Evolutionary conservation across 2,113 vertebrate genomes (phyloP).

Genomic region (Thomomys bottae): DNA sequence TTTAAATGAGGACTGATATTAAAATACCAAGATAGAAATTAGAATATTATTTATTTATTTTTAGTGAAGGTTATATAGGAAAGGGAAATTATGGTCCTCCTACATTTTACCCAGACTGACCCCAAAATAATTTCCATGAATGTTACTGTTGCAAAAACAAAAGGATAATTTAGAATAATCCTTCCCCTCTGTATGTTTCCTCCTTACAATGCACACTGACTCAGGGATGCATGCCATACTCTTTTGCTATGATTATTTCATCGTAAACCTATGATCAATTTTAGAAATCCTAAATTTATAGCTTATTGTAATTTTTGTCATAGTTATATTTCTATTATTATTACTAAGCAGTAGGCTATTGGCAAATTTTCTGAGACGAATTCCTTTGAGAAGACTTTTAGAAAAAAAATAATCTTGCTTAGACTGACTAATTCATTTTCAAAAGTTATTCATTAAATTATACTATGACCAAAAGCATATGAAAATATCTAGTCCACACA

Average conservation of each 20-base stretch:
- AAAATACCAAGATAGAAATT: background rate
- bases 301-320: background rate
- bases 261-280: background rate
- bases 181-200: background rate
- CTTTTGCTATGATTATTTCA: background rate
- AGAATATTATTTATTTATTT: background rate
- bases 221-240: background rate
- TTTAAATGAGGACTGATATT: background rate
- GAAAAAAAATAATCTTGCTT: background rate
- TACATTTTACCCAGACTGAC: background rate
- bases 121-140: background rate
- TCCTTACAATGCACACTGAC: background rate
- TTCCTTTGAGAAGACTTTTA: background rate
- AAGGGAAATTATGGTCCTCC: background rate
- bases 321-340: background rate
- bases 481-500: background rate
- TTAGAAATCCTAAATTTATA: background rate
- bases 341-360: background rate
- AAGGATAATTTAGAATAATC: background rate
- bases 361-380: background rate
- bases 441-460: background rate
- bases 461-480: background rate
- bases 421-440: background rate
- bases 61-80: background rate
- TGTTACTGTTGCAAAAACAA: background rate